Conservation (phyloP, 2,113 vertebrate genomes). For the Protobothrops mucrosquamatus region DNA sequence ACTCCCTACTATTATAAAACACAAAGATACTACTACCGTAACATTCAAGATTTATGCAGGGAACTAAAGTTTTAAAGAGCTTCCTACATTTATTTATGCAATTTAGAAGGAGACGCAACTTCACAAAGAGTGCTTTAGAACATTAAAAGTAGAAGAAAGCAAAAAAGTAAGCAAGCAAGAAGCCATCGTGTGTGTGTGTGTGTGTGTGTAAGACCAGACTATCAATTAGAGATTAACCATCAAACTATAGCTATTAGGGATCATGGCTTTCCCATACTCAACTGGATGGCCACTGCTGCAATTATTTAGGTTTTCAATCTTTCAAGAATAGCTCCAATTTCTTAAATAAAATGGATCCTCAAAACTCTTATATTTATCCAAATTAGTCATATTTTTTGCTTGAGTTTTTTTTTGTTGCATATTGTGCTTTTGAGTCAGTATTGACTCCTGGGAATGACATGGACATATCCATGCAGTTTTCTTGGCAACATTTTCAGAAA, state of each 20-base stretch:
- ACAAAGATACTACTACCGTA: neutral
- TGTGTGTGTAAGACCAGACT: neutral
- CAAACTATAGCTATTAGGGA: neutral
- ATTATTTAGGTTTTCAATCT: neutral
- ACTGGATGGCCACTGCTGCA: neutral
- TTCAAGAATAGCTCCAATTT: neutral
- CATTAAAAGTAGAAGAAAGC: neutral
- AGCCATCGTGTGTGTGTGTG: too few species aligned
- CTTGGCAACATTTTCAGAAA: neutral
- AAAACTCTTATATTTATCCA: constrained; percentile 4
- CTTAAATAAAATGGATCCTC: constrained; percentile 19
- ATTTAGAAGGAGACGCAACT: neutral
- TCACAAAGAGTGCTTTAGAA: neutral
- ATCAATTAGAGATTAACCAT: neutral
- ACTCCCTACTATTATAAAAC: neutral
- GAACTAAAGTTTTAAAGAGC: neutral
- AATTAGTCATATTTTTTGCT: neutral
- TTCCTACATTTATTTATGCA: neutral
- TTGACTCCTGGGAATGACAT: neutral
- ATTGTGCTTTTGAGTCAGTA: constrained; percentile 20
- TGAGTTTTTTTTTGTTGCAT: neutral
- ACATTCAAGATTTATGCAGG: neutral
- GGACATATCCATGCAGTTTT: neutral
- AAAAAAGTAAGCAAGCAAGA: too few species aligned
- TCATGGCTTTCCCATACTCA: neutral